A percentile compares a stretch with the other conserved stretches of the same genome.
These are phyloP conservation scores for Drosophila nr. perissopoda DNA, from an alignment of 2,888 invertebrate genomes.

Conservation along the genomic window DNA sequence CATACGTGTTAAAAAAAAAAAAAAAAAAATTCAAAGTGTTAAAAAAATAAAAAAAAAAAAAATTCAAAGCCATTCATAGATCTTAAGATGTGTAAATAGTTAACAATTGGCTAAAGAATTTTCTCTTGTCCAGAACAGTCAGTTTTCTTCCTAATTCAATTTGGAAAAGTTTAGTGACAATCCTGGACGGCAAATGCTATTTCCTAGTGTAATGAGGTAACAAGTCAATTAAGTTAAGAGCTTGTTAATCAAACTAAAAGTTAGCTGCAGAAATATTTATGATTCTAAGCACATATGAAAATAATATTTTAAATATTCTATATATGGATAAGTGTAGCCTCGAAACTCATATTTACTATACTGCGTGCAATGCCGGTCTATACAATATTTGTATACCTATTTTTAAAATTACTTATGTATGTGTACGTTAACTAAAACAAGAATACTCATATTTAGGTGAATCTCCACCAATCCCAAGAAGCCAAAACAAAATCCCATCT, in stretches of 20 bases:
- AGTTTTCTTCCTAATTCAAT: background rate
- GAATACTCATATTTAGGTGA: conserved; percentile 57
- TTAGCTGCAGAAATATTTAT: conserved; percentile 21
- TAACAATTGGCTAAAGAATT: conserved; percentile 19
- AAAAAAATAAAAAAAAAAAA: conserved; percentile 23
- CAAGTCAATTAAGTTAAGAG: conserved; percentile 18
- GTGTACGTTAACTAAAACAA: conserved; percentile 36
- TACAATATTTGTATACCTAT: conserved; percentile 60
- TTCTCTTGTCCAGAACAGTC: background rate
- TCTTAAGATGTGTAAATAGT: conserved; percentile 46
- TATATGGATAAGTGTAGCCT: conserved; percentile 10
- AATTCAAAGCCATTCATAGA: conserved; percentile 58
- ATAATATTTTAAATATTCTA: conserved; percentile 12
- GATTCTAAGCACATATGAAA: conserved; percentile 2
- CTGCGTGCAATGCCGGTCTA: conserved; percentile 52
- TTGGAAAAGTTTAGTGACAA: background rate
- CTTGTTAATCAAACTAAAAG: conserved; percentile 45
- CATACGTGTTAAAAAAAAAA: conserved; percentile 3
- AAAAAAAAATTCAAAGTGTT: background rate
- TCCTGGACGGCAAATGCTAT: background rate
- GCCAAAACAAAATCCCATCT: conserved; percentile 11
- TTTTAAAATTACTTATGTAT: conserved; percentile 22
- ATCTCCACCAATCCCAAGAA: conserved; percentile 28
- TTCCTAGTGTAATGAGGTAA: conserved; percentile 14
- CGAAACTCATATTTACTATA: conserved; percentile 32